Conservation (phyloP, 2,888 invertebrate species). For the Brenthis hecate region DNA sequence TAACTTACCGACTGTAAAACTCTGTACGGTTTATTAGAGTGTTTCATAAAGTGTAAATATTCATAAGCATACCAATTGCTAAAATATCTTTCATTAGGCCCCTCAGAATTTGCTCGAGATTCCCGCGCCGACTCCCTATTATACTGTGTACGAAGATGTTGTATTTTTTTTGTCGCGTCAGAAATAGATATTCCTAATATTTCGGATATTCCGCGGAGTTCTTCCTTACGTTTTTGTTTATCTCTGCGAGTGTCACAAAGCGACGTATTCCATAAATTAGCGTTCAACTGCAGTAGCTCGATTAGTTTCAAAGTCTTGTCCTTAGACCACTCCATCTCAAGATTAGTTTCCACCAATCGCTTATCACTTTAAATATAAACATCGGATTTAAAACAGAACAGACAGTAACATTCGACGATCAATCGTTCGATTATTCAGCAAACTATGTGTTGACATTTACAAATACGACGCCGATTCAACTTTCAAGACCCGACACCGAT, state of each 20-base stretch:
- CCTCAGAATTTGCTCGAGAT: conserved; percentile 73
- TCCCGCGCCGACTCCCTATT: conserved; percentile 83
- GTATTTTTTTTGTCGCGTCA: conserved; percentile 83
- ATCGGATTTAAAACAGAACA: conserved; percentile 45
- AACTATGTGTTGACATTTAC: conserved; percentile 39
- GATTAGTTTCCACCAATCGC: conserved; percentile 38
- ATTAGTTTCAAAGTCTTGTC: conserved; percentile 75
- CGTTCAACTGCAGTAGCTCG: conserved; percentile 70
- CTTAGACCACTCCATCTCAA: conserved; percentile 76
- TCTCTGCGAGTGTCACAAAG: conserved; percentile 69
- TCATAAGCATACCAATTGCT: conserved; percentile 83
- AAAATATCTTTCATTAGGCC: conserved; percentile 78
- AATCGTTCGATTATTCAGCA: conserved; percentile 58
- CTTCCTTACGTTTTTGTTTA: conserved; percentile 74
- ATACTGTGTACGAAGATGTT: conserved; percentile 83
- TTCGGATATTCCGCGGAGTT: conserved; percentile 66
- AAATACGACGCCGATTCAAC: conserved; percentile 27
- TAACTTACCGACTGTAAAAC: conserved; percentile 64
- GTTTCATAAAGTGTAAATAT: conserved; percentile 82
- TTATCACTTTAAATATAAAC: conserved; percentile 49
- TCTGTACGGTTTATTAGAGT: conserved; percentile 76
- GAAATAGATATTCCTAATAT: conserved; percentile 64
- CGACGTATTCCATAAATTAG: conserved; percentile 71
- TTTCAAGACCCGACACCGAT: conserved; percentile 34
- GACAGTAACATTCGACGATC: conserved; percentile 49